These are phyloP conservation scores for Polyploca ridens DNA, from an alignment of 2,888 invertebrate species.

Conservation along the genomic window DNA sequence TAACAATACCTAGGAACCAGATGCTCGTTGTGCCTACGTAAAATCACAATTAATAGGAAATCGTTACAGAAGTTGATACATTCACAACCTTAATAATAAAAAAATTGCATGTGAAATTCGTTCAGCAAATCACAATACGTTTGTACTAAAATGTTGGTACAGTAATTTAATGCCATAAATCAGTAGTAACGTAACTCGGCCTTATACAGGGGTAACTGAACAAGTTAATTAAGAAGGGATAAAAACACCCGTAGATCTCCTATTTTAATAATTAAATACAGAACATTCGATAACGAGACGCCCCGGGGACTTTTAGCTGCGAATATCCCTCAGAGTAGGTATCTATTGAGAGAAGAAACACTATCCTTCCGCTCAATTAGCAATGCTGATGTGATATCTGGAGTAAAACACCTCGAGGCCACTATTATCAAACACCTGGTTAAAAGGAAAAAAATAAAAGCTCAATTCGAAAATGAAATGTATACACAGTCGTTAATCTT, in stretches of 20 bases:
- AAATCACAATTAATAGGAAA: background rate
- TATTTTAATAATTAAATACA: background rate
- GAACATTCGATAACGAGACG: conserved; percentile 18
- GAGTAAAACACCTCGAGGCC: conserved; percentile 48
- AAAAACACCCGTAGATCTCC: background rate
- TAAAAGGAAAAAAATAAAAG: conserved; percentile 37
- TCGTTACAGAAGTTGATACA: too few species aligned
- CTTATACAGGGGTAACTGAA: background rate
- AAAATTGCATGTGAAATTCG: too few species aligned
- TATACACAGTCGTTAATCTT: conserved; percentile 39
- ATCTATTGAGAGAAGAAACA: conserved; percentile 42
- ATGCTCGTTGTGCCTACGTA: background rate
- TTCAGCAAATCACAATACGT: too few species aligned
- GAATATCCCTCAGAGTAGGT: conserved; percentile 31
- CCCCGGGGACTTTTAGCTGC: conserved; percentile 22
- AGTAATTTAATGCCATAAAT: background rate
- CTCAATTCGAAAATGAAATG: conserved; percentile 37
- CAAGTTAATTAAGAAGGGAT: background rate
- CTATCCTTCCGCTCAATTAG: conserved; percentile 62
- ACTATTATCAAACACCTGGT: conserved; percentile 58
- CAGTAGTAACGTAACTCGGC: too few species aligned
- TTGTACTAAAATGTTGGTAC: too few species aligned
- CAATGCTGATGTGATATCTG: conserved; percentile 32
- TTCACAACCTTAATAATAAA: too few species aligned
- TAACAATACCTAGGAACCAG: too few species aligned